A percentile compares a stretch with the other conserved stretches of the same genome.
phyloP scores from a whole-genome alignment of 2,113 vertebrate genomes.

The Kryptolebias marmoratus region DNA sequence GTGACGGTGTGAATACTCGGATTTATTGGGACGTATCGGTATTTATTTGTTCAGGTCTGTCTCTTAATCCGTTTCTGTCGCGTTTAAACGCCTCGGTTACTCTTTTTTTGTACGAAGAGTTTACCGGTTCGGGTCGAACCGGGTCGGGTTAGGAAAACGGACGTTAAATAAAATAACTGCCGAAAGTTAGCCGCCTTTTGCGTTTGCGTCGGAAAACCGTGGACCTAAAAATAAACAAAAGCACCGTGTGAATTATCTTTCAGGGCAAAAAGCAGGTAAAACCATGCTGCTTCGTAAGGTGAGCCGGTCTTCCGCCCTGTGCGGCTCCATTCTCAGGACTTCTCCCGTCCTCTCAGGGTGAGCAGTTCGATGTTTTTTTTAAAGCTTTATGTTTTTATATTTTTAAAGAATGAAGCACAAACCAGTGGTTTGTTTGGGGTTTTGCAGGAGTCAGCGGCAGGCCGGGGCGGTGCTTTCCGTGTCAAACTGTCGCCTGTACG shows the following conservation, averaged over 20 bases:
- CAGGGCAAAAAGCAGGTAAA: background rate
- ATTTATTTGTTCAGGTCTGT: background rate
- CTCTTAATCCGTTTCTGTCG: background rate
- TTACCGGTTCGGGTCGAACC: background rate
- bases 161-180: background rate
- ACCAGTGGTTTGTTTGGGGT: background rate
- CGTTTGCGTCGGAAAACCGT: background rate
- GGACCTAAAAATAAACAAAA: too few relatives aligned
- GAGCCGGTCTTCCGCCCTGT: constrained; percentile 67
- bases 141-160: background rate
- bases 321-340: constrained; percentile 59
- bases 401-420: too few relatives aligned
- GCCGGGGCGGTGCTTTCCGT: constrained; percentile 40
- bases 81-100: background rate
- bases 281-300: constrained; percentile 79
- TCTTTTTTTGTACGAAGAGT: background rate
- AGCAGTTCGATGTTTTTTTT: constrained; percentile 1
- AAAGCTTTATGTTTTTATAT: too few relatives aligned
- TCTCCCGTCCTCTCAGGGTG: constrained; percentile 64
- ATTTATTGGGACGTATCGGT: background rate
- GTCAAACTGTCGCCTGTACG: constrained; percentile 69
- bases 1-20: background rate
- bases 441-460: constrained; percentile 60
- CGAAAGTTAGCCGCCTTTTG: background rate
- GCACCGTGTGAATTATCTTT: rapidly evolving